Percentiles rank a stretch among this genome's conserved stretches.
These are phyloP conservation scores for Scaptomyza polygonia DNA, from an alignment of 2,888 invertebrate species.

Conservation along the genomic window DNA sequence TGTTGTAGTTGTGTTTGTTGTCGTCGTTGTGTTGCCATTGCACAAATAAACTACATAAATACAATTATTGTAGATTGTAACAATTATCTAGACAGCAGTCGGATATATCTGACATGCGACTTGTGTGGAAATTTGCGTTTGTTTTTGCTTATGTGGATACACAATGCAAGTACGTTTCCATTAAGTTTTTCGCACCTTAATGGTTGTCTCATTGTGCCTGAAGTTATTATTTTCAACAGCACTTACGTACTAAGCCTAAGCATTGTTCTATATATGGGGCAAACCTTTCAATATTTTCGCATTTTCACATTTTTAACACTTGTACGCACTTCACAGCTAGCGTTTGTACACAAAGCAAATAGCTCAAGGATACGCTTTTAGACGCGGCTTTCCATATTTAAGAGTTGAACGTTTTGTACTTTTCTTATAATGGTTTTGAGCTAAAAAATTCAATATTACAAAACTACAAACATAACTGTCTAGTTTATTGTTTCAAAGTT, in stretches of 20 bases:
- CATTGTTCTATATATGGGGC: constrained; percentile 15
- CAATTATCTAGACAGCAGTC: constrained; percentile 63
- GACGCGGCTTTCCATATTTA: constrained; percentile 32
- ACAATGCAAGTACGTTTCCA: background rate
- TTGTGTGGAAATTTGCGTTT: background rate
- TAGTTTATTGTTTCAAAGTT: background rate
- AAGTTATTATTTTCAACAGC: constrained; percentile 10
- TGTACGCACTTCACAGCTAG: background rate
- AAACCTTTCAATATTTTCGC: constrained; percentile 18
- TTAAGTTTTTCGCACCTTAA: constrained; percentile 20
- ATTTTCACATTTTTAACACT: constrained; percentile 7
- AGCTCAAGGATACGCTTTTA: constrained; percentile 56
- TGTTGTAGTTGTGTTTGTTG: constrained; percentile 22
- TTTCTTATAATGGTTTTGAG: background rate
- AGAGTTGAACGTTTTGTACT: constrained; percentile 18
- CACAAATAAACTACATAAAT: constrained; percentile 65
- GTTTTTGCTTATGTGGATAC: background rate
- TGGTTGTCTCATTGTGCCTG: constrained; percentile 6
- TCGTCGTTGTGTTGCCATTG: constrained; percentile 42
- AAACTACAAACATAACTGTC: background rate
- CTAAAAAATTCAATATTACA: too few relatives aligned
- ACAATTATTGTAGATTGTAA: constrained; percentile 62
- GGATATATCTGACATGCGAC: constrained; percentile 12
- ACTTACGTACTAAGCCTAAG: constrained; percentile 10
- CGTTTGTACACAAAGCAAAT: constrained; percentile 20